Evolutionary conservation across 2,113 vertebrate genomes (phyloP), one percentile per base, ranked within the genome.

Genomic region (Saguinus midas): DNA sequence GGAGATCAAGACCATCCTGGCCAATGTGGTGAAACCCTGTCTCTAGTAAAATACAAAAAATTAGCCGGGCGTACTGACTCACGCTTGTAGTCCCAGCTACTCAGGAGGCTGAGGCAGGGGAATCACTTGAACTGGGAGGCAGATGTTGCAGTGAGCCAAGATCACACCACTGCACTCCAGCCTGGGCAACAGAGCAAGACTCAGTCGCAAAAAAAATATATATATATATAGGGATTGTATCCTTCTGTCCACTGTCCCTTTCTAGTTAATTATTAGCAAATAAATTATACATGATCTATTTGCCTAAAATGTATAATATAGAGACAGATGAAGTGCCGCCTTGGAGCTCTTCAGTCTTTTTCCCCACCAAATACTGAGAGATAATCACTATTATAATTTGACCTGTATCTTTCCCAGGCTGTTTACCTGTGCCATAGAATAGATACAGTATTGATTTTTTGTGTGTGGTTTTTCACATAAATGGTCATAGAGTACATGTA

Each of bases 241-340:
- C 50, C 78, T 64, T 29, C 27, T 90, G 52, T 45, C 17, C 17
- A 88, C 43, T 81, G 2, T 79, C 73, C 88, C 17, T 40, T 32
- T 84, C 55, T 40, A 90, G 43, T 61, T 96, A 75, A 87, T 79
- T 79, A 76, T 94, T 94, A 78, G 83, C 43, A 92, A 84, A 86
- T 95, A 96, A 97, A 81, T 83, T 58, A 52, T n/a, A 43, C 6
- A 82, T 21, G 14, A 66, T 45, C 25, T 91, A 82, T 45, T 94
- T 93, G 13, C 50, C 75, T 83, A 91, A 95, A 91, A 78, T 70
- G 75, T 23, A 52, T 32, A 85, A 32, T 73, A 72, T 25, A 91
- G 27, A 18, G 64, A 81, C 7, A 83, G 18, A 35, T 87, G 68
- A 91, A 93, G 61, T 80, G 29, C 57, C 6, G 6, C 18, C 37